Percentiles rank a stretch among this genome's conserved stretches.
phyloP scores from a whole-genome alignment of 92 coral and sea anemone species.

The Nematostella vectensis region DNA sequence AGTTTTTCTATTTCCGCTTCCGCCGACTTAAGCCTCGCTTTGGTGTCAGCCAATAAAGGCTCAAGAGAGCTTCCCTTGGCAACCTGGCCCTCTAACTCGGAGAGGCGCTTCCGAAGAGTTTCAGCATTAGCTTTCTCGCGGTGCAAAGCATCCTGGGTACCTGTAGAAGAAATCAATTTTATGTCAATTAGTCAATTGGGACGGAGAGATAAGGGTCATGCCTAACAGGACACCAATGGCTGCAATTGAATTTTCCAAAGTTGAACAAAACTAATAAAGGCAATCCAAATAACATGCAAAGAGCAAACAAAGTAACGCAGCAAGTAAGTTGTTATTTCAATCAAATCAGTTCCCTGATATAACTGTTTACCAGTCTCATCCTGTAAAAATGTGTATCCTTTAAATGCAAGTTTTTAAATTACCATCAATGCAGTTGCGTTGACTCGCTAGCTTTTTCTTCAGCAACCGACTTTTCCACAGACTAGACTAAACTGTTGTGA shows the following conservation, averaged over 20 bases:
- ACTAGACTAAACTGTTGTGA: too few species aligned
- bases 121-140: constrained; percentile 52
- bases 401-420: too few species aligned
- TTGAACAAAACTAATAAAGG: neutral
- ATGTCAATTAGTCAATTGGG: neutral
- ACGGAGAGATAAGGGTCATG: neutral
- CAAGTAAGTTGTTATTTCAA: too few species aligned
- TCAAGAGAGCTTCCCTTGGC: constrained; percentile 52
- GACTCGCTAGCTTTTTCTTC: too few species aligned
- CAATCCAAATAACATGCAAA: neutral
- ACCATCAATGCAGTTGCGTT: too few species aligned
- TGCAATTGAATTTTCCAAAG: too few species aligned
- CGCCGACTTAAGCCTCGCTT: constrained; percentile 59
- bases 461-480: too few species aligned
- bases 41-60: constrained; percentile 64
- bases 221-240: too few species aligned
- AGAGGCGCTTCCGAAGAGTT: constrained; percentile 49
- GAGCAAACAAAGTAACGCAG: neutral
- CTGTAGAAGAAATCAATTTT: constrained; percentile 11
- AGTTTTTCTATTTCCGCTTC: constrained; percentile 69
- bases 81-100: constrained; percentile 49
- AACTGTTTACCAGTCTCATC: too few species aligned
- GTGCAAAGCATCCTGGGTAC: constrained; percentile 63
- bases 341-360: too few species aligned
- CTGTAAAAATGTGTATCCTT: too few species aligned